A percentile compares a stretch with the other conserved stretches of the same genome.
phyloP scores from a whole-genome alignment of 2,888 invertebrate species.

The Lysandra bellargus region DNA sequence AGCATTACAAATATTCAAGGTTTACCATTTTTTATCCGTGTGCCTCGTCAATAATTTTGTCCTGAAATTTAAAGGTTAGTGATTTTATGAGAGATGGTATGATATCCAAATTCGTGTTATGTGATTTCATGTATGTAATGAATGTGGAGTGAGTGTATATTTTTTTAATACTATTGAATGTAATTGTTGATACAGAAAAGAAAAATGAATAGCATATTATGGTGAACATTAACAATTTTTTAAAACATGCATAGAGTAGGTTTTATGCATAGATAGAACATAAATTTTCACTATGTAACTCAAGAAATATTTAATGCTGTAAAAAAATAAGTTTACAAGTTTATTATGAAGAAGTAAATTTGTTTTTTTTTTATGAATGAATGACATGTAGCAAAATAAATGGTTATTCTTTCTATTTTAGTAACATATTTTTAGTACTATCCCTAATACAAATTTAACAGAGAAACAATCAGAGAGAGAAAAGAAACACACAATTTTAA shows the following conservation, averaged over 20 bases:
- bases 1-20: constrained; percentile 56
- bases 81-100: constrained; percentile 68
- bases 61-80: constrained; percentile 86
- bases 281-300: not conserved
- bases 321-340: not conserved
- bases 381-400: not conserved
- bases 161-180: not conserved
- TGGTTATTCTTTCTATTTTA: constrained; percentile 13
- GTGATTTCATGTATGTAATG: constrained; percentile 32
- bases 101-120: constrained; percentile 38
- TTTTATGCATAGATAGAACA: constrained; percentile 9
- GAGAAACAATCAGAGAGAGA: not conserved
- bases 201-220: not conserved
- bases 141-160: constrained; percentile 5
- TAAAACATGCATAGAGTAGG: constrained; percentile 21
- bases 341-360: not conserved
- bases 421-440: not conserved
- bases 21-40: constrained; percentile 92
- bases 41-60: constrained; percentile 92
- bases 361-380: not conserved
- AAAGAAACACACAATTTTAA: constrained; percentile 34
- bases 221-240: constrained; percentile 23
- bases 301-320: not conserved
- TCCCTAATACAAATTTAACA: not conserved
- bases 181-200: constrained; percentile 5